phyloP scores from a whole-genome alignment of 2,113 vertebrate species.

The Chloroceryle aenea region DNA sequence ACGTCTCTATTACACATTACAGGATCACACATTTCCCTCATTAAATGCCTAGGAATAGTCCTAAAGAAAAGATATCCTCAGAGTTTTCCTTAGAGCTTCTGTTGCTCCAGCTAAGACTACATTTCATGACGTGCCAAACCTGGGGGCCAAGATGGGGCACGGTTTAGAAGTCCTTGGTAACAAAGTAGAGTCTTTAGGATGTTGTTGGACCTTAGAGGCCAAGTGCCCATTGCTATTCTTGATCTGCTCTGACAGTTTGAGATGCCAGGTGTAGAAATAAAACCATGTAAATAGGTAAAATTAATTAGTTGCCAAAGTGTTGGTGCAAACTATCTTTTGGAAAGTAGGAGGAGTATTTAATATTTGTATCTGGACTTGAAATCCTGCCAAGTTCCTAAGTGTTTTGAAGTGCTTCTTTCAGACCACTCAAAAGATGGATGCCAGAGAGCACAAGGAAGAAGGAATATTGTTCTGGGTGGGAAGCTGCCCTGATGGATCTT shows the following conservation, averaged over 20 bases:
- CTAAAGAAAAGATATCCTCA: background rate
- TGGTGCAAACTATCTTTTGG: background rate
- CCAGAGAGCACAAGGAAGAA: background rate
- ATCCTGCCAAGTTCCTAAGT: background rate
- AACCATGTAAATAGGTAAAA: background rate
- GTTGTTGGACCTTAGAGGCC: background rate
- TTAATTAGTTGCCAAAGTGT: background rate
- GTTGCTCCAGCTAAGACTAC: background rate
- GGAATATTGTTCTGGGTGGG: background rate
- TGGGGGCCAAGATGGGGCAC: background rate
- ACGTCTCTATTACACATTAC: background rate
- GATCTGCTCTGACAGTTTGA: background rate
- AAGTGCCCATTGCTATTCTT: background rate
- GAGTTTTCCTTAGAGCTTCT: conserved; percentile 2
- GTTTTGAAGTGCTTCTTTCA: background rate
- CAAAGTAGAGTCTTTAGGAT: background rate
- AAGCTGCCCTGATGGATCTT: background rate
- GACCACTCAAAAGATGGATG: background rate
- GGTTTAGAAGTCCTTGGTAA: background rate
- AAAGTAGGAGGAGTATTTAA: background rate
- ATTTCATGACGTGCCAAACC: background rate
- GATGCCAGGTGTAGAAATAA: background rate
- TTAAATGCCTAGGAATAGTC: background rate
- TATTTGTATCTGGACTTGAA: background rate
- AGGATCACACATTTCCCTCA: background rate